Evolutionary conservation across 2,113 vertebrate genomes (phyloP), one percentile per base, ranked within the genome.

Genomic region (Zingel zingel): DNA sequence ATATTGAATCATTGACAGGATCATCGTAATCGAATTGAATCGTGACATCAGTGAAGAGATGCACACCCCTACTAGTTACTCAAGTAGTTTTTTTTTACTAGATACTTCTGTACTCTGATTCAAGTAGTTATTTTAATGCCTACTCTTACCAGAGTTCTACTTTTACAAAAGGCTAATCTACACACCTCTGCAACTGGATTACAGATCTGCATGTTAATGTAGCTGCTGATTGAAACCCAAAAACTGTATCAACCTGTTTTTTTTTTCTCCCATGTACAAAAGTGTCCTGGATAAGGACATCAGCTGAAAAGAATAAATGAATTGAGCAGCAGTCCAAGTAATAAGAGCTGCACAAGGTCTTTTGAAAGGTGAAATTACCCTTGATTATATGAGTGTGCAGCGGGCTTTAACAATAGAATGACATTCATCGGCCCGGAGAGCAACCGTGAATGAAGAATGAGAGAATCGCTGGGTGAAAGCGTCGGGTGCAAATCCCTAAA

Each of bases 301-400:
- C 3, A 12, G 39, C 27, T 56, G 43, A 72, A 69, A 71, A 77
- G 50, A 74, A 77, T 53, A 63, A 68, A 66, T 53, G 12, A 63
- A 59, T 27, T 27, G 27, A 27, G 56, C 72, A 58, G 56, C 9
- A 14, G 25, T 47, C 63, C 36, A 58, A 87, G 81, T 51, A 74
- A 77, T 74, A 86, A 68, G 53, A 77, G 74, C 74, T 6, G 39
- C 80, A 87, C 86, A 90, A 88, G 79, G 90, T 89, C 72, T 87
- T 92, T 64, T 62, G 72, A 76, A 89, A 92, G 86, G 74, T 81
- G 75, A 87, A 84, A 87, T 86, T 84, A 89, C 86, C 86, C 71
- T 74, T 86, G 86, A 88, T 80, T 79, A 73, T 82, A 82, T 14
- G 73, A 80, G 61, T 76, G 77, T 74, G 77, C 80, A 78, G 57